Evolutionary conservation across 37 sponge, comb jelly and placozoan species (phyloP), one percentile per base, ranked within the genome.

Genomic region (Cladorhizidae sp.): DNA sequence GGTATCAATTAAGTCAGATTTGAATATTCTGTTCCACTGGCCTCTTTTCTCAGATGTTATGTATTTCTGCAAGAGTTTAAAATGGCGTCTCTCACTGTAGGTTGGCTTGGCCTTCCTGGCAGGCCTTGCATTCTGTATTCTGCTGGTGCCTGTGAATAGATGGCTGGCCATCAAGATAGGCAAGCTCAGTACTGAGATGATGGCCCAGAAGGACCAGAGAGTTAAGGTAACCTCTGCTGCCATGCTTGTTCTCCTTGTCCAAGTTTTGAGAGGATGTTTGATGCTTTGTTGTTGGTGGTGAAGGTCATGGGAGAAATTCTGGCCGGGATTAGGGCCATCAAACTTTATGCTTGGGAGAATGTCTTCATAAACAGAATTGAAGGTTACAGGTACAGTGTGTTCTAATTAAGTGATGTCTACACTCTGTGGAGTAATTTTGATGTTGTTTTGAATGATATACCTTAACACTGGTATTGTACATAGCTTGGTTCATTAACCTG

Each of bases 331-430:
- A 67, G 97, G 37, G 95, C 94, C 7, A 94, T 98, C 74, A 98
- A 98, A 70, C 90, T 96, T 32, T 98, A 92, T 75, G 92, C 93
- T 0, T 98, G 99, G 99, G 99, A 98, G 70, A 77, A 45, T 21
- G 49, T 73, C 41, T 94, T 98, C 78, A 57, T 80, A 2, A 71
- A 76, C 31, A 94, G 87, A 40, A 88, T 98, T 9, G 8, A 45
- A 45, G 49, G 49, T 45, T 45, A 45, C 49, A 45, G 49, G 49
- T 45, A 9, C 49, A 45, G n/a, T n/a, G n/a, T n/a, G n/a, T n/a
- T n/a, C n/a, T n/a, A n/a, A n/a, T n/a, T n/a, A n/a, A n/a, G n/a
- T n/a, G n/a, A n/a, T n/a, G n/a, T n/a, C n/a, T n/a, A n/a, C n/a
- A n/a, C n/a, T n/a, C n/a, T n/a, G n/a, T n/a, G n/a, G n/a, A n/a